phyloP scores from a whole-genome alignment of 2,888 invertebrate genomes.

The Eupithecia abbreviata region DNA sequence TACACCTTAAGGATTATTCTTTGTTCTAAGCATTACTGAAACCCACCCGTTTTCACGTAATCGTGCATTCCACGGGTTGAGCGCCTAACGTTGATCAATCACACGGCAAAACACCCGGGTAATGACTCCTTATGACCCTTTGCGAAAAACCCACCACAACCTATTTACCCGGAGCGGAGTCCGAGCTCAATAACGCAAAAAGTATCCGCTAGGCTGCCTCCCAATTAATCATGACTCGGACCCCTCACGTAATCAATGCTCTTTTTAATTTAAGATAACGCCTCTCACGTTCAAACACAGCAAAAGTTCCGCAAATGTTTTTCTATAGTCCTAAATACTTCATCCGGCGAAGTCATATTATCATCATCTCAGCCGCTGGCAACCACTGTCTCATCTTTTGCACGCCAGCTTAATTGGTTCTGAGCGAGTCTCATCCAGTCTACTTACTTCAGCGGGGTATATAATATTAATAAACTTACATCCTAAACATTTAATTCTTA shows the following conservation, averaged over 20 bases:
- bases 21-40: constrained; percentile 20
- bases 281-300: constrained; percentile 42
- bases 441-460: background rate
- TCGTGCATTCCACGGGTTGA: constrained; percentile 42
- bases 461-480: background rate
- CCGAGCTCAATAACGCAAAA: constrained; percentile 74
- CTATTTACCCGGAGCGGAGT: constrained; percentile 66
- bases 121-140: constrained; percentile 70
- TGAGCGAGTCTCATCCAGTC: background rate
- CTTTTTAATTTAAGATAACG: constrained; percentile 63
- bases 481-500: background rate
- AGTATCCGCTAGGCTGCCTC: constrained; percentile 58
- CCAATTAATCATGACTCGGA: constrained; percentile 69
- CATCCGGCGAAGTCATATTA: background rate
- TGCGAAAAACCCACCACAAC: constrained; percentile 56
- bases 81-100: constrained; percentile 68
- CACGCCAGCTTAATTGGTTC: background rate
- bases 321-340: background rate
- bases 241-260: constrained; percentile 57
- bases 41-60: constrained; percentile 36
- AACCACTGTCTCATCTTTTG: background rate
- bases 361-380: background rate
- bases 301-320: background rate
- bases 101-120: constrained; percentile 72
- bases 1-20: constrained; percentile 9